phyloP scores from a whole-genome alignment of 2,797 vertebrate genomes.

The Mormyrops boulengeri region DNA sequence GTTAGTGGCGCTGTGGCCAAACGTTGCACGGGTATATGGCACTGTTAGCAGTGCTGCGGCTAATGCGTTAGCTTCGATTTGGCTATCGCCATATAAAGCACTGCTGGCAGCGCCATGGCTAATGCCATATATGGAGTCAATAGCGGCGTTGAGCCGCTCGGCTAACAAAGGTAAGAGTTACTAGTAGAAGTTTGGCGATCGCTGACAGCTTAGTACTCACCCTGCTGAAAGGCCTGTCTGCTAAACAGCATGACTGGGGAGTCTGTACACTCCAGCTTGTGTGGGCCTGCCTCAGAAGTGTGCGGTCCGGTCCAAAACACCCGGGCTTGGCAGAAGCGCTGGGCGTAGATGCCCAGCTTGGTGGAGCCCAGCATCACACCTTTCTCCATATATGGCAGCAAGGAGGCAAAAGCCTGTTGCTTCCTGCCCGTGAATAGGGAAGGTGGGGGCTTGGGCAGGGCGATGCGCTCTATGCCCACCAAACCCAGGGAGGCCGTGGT shows the following conservation, averaged over 20 bases:
- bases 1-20: not conserved
- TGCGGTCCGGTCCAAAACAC: constrained; percentile 73
- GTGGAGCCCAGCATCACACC: constrained; percentile 69
- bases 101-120: not conserved
- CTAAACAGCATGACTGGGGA: constrained; percentile 61
- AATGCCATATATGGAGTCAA: not conserved
- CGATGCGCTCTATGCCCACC: constrained; percentile 47
- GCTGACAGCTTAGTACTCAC: constrained; percentile 43
- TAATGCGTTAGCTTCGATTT: not conserved
- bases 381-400: constrained; percentile 67
- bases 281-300: constrained; percentile 23
- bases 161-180: not conserved
- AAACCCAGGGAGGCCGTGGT: constrained; percentile 34
- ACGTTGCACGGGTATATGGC: no score
- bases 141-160: not conserved
- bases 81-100: not conserved
- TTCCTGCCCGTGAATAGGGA: constrained; percentile 44
- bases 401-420: constrained; percentile 43
- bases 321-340: constrained; percentile 63
- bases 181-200: not conserved
- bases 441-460: constrained; percentile 56
- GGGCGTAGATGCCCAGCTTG: constrained; percentile 64
- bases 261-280: constrained; percentile 61
- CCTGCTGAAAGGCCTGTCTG: constrained; percentile 54
- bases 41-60: not conserved